phyloP scores from a whole-genome alignment of 1,140 invertebrate species.

The Lordiphosa collinella region DNA sequence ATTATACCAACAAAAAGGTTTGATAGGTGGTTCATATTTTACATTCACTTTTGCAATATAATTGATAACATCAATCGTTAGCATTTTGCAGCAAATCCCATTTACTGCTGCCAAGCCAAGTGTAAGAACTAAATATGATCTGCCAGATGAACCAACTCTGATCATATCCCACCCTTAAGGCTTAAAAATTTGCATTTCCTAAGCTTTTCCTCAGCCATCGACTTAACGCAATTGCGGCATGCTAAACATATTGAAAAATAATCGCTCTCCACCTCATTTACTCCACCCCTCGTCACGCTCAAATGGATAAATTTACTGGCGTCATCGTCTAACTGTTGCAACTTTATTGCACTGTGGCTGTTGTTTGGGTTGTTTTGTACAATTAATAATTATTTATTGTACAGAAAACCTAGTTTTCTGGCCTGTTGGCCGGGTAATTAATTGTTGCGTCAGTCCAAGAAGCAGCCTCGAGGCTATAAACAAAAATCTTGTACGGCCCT shows the following conservation, averaged over 20 bases:
- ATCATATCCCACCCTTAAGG: not conserved
- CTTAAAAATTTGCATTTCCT: not conserved
- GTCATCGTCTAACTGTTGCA: slow-evolving; percentile 42
- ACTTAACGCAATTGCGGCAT: slow-evolving; percentile 8
- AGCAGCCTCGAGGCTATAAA: slow-evolving; percentile 41
- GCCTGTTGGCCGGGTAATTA: slow-evolving; percentile 62
- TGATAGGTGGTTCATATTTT: not conserved
- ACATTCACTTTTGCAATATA: too few species aligned
- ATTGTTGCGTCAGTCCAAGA: slow-evolving; percentile 72
- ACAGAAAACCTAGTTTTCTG: slow-evolving; percentile 69
- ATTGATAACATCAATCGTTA: too few species aligned
- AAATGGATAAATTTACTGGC: slow-evolving; percentile 46
- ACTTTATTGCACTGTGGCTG: slow-evolving; percentile 26
- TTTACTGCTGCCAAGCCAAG: too few species aligned
- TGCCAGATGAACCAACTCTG: too few species aligned
- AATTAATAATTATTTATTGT: slow-evolving; percentile 66
- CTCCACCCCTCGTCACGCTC: slow-evolving; percentile 41
- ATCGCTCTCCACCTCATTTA: slow-evolving; percentile 6
- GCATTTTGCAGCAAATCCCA: too few species aligned
- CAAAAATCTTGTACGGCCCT: slow-evolving; percentile 36
- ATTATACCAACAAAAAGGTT: not conserved
- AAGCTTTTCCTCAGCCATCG: not conserved
- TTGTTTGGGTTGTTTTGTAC: slow-evolving; percentile 24
- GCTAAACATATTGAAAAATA: slow-evolving; percentile 21
- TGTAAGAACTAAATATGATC: too few species aligned